Evolutionary conservation across 2,113 vertebrate genomes (phyloP), one percentile per base, ranked within the genome.

Genomic region (Proterorhinus semilunaris): DNA sequence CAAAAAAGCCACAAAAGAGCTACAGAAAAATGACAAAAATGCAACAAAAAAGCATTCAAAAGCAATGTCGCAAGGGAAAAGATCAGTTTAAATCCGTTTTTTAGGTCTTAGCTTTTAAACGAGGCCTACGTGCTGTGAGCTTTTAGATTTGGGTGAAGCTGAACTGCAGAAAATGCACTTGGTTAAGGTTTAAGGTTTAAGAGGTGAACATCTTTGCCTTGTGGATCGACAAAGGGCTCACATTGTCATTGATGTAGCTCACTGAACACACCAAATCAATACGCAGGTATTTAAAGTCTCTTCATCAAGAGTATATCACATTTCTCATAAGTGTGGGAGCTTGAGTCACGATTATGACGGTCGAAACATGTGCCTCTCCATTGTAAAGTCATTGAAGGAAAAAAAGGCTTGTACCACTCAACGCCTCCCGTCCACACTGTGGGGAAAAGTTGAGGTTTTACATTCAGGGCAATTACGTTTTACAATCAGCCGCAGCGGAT

Each of bases 401-500:
- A 62, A 21, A 50, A 57, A 42, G 13, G 44, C 58, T 11, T 47
- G 68, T 47, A 62, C 51, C 10, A 81, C 66, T 58, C 76, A 73
- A 53, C 69, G 63, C 53, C 66, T 83, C 73, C 62, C 51, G n/a
- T 71, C 49, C 27, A 74, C 69, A 74, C 71, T 61, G 78, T 81
- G 79, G 73, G 59, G 71, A 76, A 83, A 89, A 85, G 76, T 68
- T 77, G 66, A 78, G 79, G 66, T 82, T 79, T 75, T 64, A 74
- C 69, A 73, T 66, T 83, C 21, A 13, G 64, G 65, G 76, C 59
- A 76, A 83, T 86, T 84, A 80, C 57, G 72, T 74, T 87, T 86
- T 83, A 82, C 76, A 77, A 78, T 86, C 75, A 71, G 72, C 80
- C 81, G 72, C 83, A 82, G 27, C 57, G 57, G 76, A 81, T 89